phyloP scores from a whole-genome alignment of 2,888 invertebrate species.

The Drosophila atroscutellata region DNA sequence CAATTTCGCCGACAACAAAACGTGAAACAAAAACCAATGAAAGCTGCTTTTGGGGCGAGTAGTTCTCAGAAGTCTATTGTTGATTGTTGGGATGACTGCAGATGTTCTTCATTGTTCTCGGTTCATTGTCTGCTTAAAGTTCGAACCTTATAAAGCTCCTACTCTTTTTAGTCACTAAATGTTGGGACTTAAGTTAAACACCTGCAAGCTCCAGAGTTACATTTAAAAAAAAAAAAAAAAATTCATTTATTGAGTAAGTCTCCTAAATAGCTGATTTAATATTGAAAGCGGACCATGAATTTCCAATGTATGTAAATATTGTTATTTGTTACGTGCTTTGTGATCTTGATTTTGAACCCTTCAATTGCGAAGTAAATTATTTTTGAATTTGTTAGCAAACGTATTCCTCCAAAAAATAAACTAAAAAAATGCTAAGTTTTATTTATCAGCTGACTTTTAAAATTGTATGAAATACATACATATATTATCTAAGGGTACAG shows the following conservation, averaged over 20 bases:
- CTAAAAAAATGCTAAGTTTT: background rate
- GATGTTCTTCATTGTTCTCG: constrained; percentile 24
- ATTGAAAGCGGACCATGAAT: background rate
- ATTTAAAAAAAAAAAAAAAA: background rate
- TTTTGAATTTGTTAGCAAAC: background rate
- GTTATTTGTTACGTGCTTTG: background rate
- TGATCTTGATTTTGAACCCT: background rate
- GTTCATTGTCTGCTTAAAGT: constrained; percentile 48
- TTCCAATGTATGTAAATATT: background rate
- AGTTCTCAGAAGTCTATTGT: constrained; percentile 33
- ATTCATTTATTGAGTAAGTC: background rate
- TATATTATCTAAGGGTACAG: background rate
- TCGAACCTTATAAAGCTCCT: background rate
- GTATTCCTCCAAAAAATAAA: background rate
- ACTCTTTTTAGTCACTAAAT: background rate
- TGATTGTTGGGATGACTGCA: constrained; percentile 4
- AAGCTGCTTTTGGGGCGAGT: constrained; percentile 14
- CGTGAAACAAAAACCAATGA: constrained; percentile 57
- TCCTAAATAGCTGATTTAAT: background rate
- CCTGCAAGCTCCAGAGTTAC: no score
- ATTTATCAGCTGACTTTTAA: background rate
- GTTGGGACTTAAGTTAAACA: background rate
- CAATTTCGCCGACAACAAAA: constrained; percentile 74
- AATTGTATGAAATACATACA: background rate
- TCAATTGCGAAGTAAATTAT: background rate